These are phyloP conservation scores for Thymelicus acteon DNA, from an alignment of 2,888 invertebrate genomes.

Conservation along the genomic window DNA sequence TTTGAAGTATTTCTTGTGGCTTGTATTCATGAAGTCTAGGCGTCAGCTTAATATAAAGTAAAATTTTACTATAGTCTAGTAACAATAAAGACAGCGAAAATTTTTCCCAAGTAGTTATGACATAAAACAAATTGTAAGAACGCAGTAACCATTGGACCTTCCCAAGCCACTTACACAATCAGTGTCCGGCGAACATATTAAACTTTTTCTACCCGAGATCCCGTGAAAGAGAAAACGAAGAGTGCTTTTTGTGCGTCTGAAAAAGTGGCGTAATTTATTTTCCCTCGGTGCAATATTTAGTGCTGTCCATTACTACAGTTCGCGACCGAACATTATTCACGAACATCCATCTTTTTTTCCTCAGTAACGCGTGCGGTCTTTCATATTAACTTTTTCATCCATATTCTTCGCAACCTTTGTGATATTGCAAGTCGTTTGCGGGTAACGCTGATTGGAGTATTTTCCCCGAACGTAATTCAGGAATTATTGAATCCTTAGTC, in stretches of 20 bases:
- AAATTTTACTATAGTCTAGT: neutral
- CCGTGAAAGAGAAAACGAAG: constrained; percentile 75
- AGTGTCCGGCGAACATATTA: constrained; percentile 69
- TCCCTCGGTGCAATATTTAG: constrained; percentile 83
- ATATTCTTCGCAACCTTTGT: constrained; percentile 63
- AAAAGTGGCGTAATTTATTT: constrained; percentile 83
- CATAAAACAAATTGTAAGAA: constrained; percentile 44
- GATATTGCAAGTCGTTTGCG: constrained; percentile 54
- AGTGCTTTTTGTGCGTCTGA: constrained; percentile 78
- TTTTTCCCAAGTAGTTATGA: constrained; percentile 27
- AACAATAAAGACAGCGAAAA: constrained; percentile 17
- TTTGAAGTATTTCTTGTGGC: no score
- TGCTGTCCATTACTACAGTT: constrained; percentile 84
- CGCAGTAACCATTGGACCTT: constrained; percentile 42
- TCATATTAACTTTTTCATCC: constrained; percentile 80
- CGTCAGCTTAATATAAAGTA: no score
- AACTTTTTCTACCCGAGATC: constrained; percentile 72
- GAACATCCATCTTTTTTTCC: constrained; percentile 79
- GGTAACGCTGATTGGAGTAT: constrained; percentile 21
- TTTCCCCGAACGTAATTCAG: neutral
- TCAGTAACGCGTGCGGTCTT: constrained; percentile 65
- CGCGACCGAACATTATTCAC: constrained; percentile 84
- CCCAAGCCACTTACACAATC: constrained; percentile 51
- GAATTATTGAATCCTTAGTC: neutral
- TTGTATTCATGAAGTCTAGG: no score